Evolutionary conservation across 1,140 invertebrate genomes (phyloP), one percentile per base, ranked within the genome.

Genomic region (Trialeurodes vaporariorum): DNA sequence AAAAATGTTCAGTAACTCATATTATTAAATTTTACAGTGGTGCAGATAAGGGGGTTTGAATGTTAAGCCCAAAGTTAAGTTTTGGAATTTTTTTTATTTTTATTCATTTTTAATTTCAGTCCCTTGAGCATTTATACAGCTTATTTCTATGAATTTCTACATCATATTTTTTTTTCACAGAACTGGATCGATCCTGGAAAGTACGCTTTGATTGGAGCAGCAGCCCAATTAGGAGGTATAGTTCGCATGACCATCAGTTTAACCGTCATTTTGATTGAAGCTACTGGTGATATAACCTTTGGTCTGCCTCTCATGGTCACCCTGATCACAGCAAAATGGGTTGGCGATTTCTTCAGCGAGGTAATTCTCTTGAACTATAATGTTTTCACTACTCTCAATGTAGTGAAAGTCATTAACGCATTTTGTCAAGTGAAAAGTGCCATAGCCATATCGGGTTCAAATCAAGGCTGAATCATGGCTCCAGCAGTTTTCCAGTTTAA

Each of bases 171-270:
- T 49, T 49, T 49, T 49, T 49, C 5, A 49, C 34, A 49, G 34
- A 17, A 0, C 59, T 79, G 76, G 77, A 70, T 91, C 68, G 87
- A 94, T 81, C 91, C 94, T 21, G 93, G 94, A 49, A 98, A 98
- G 78, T 99, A 98, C 80, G 96, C 97, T 2, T 80, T 99, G 34
- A 86, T 98, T 67, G 97, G 96, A 60, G 96, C 96, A 26, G 96
- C 96, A 23, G 93, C 93, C 9, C 94, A 98, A 80, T 80, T 99
- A 59, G 96, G 96, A 23, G 97, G 98, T 27, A 91, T 98, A 22
- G 92, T 98, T 1, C 85, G 97, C 70, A 98, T 98, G 92, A 98
- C 95, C 1, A 93, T 98, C 65, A 96, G 93, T 75, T 83, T 96
- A 67, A 93, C 94, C 27, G 93, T 94, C 64, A 98, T 98, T 74